Evolutionary conservation across 2,113 vertebrate genomes (phyloP).

Genomic region (Pachycephala philippinensis): DNA sequence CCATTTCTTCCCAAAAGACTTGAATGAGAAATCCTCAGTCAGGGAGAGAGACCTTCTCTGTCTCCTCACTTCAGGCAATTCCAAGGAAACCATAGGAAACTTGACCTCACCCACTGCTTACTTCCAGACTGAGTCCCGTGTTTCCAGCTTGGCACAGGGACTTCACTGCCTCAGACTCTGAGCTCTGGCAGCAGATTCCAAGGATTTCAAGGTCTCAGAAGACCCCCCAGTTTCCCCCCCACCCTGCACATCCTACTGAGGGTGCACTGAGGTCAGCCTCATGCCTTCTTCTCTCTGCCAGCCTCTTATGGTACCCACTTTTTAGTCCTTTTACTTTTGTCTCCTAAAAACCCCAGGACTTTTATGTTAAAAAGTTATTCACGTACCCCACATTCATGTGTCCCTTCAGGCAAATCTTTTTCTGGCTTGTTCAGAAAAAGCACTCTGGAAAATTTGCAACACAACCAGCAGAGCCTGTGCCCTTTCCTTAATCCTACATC

Average conservation of each 20-base stretch:
- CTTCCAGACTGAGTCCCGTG: rapidly evolving
- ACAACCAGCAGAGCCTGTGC: not conserved
- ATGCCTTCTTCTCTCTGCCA: not conserved
- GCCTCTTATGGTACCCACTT: not conserved
- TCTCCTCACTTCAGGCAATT: not conserved
- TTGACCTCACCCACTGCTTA: not conserved
- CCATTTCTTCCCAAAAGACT: not conserved
- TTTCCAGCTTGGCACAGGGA: not conserved
- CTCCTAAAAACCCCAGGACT: not conserved
- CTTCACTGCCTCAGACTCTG: not conserved
- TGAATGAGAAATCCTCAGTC: not conserved
- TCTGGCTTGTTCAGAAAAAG: not conserved
- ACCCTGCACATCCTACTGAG: not conserved
- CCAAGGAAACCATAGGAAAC: not conserved
- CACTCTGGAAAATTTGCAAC: not conserved
- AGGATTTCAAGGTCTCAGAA: not conserved
- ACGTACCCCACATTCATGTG: not conserved
- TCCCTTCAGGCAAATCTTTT: constrained; percentile 3
- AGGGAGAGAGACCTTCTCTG: not conserved
- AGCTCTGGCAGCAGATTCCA: not conserved
- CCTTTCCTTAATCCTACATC: not conserved
- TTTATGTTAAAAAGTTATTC: not conserved
- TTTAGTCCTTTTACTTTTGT: not conserved
- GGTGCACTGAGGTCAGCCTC: not conserved
- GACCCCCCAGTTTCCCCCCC: not conserved